Evolutionary conservation across 2,888 invertebrate genomes (phyloP).

Genomic region (Andrena minutula): DNA sequence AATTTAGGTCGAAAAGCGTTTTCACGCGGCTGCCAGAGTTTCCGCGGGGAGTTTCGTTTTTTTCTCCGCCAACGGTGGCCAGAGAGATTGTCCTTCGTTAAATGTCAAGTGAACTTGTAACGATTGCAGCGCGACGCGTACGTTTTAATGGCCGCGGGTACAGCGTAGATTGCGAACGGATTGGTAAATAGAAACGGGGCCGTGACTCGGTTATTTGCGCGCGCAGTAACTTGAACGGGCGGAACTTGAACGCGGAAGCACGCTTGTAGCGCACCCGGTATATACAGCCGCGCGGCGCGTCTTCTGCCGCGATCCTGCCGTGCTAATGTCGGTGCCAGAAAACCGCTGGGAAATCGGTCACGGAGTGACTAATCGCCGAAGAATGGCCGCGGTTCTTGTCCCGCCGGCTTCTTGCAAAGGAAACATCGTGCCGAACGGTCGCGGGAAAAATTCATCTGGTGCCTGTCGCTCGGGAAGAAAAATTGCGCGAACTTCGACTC

Average conservation of each 20-base stretch:
- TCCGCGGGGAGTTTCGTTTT: background rate
- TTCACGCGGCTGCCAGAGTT: background rate
- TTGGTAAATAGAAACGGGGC: slow-evolving; percentile 49
- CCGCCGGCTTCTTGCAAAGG: slow-evolving; percentile 22
- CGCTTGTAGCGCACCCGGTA: slow-evolving; percentile 61
- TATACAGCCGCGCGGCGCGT: slow-evolving; percentile 50
- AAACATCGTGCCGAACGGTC: slow-evolving; percentile 7
- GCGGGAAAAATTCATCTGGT: slow-evolving; percentile 19
- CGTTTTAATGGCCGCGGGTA: background rate
- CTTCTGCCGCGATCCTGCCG: slow-evolving; percentile 35
- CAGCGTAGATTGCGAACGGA: slow-evolving; percentile 29
- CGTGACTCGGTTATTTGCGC: slow-evolving; percentile 47
- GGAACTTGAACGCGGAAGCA: slow-evolving; percentile 66
- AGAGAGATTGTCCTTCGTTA: slow-evolving; percentile 5
- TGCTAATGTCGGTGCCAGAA: slow-evolving; percentile 53
- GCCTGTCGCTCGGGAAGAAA: background rate
- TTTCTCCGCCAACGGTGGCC: background rate
- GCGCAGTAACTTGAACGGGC: slow-evolving; percentile 2
- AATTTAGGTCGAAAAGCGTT: background rate
- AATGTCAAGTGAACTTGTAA: slow-evolving; percentile 2
- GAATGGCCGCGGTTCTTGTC: slow-evolving; percentile 54
- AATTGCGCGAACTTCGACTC: background rate
- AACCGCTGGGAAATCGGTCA: slow-evolving; percentile 69
- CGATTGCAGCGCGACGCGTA: background rate
- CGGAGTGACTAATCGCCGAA: slow-evolving; percentile 61